Percentiles rank a stretch among this genome's conserved stretches.
phyloP scores from a whole-genome alignment of 2,113 vertebrate genomes.

The Heloderma charlesbogerti region DNA sequence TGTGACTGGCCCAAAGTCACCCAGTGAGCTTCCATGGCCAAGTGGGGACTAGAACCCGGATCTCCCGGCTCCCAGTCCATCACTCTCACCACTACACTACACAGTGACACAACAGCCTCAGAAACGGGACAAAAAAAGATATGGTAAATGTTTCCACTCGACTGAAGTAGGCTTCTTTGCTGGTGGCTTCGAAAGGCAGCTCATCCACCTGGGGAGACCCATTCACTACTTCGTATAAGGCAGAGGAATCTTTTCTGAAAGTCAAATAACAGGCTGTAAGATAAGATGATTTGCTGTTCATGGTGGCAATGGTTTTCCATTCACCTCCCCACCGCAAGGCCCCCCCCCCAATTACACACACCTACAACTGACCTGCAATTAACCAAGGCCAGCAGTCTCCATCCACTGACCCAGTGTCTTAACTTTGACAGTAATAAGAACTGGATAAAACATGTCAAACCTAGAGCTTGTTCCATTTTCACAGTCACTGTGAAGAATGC shows the following conservation, averaged over 20 bases:
- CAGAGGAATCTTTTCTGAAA: slow-evolving; percentile 66
- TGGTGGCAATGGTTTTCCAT: accelerated
- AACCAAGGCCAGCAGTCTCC: not conserved
- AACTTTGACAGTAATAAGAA: not conserved
- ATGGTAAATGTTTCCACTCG: slow-evolving; percentile 94
- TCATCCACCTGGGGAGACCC: slow-evolving; percentile 64
- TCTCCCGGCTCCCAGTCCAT: no score
- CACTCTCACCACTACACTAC: accelerated
- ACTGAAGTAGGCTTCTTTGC: slow-evolving; percentile 91
- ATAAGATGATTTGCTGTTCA: not conserved
- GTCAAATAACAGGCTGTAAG: not conserved
- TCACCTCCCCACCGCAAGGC: accelerated
- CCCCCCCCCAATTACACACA: not conserved
- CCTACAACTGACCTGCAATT: not conserved
- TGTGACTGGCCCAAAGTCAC: no score
- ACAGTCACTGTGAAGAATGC: not conserved
- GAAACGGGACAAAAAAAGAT: slow-evolving; percentile 82
- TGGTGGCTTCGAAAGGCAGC: slow-evolving; percentile 82
- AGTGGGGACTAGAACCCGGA: no score
- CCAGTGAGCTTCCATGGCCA: no score
- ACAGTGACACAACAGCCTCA: not conserved
- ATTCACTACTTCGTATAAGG: slow-evolving; percentile 53
- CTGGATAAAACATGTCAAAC: not conserved
- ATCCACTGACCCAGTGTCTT: not conserved
- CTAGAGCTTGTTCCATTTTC: not conserved